These are phyloP conservation scores for Clarias magur DNA, from an alignment of 2,113 vertebrate genomes.

Conservation along the genomic window DNA sequence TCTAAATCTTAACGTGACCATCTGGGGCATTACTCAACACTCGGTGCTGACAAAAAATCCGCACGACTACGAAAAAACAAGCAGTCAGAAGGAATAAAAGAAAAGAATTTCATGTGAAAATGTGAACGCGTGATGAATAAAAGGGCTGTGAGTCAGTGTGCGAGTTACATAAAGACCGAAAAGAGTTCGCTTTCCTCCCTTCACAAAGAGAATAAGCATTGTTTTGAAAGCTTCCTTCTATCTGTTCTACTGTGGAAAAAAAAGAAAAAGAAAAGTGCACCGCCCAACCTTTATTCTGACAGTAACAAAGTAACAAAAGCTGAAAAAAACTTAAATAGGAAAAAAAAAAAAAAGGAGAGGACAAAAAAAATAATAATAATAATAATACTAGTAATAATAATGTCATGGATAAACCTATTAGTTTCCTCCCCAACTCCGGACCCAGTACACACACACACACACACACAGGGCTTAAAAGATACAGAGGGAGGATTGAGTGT, in stretches of 20 bases:
- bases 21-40: neutral
- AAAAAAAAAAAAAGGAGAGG: constrained; percentile 18
- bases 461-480: constrained; percentile 53
- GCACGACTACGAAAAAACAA: neutral
- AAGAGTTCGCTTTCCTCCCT: constrained; percentile 17
- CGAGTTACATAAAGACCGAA: constrained; percentile 20
- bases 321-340: constrained; percentile 7
- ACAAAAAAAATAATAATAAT: constrained; percentile 1
- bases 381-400: constrained; percentile 15
- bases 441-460: constrained; percentile 46
- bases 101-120: neutral
- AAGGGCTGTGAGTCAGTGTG: neutral
- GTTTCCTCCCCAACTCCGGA: constrained; percentile 43
- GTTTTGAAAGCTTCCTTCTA: constrained; percentile 29
- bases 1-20: neutral
- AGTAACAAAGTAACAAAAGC: constrained; percentile 27
- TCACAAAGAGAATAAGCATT: neutral
- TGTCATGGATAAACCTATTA: constrained; percentile 53
- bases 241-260: neutral
- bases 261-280: constrained; percentile 26
- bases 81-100: neutral
- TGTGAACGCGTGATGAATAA: constrained; percentile 28
- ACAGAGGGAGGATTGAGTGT: constrained; percentile 19
- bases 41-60: neutral
- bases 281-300: constrained; percentile 43